Evolutionary conservation across 2,113 vertebrate species (phyloP).

Genomic region (Odontesthes bonariensis): DNA sequence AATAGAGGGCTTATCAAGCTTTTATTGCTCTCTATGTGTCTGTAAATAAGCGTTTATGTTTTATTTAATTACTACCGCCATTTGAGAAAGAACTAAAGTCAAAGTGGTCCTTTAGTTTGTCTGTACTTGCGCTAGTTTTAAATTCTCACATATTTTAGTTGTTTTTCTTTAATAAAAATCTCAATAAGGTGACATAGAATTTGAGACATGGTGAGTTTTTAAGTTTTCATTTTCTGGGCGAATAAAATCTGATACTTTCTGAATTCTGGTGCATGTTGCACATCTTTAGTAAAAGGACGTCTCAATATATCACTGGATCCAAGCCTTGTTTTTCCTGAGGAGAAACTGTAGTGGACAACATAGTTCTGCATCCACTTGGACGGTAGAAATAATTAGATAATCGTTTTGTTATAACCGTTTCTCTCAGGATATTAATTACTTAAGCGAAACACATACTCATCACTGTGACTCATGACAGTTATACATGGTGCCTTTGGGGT

Average conservation of each 20-base stretch:
- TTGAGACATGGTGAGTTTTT: neutral
- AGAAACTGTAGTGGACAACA: neutral
- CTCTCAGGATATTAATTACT: neutral
- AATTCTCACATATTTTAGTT: neutral
- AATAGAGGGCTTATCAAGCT: slow-evolving; percentile 53
- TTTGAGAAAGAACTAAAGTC: slow-evolving; percentile 23
- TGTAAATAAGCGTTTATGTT: slow-evolving; percentile 61
- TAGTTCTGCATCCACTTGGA: neutral
- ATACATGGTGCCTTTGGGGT: neutral
- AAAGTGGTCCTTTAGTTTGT: slow-evolving; percentile 15
- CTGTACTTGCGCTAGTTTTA: neutral
- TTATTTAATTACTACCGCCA: slow-evolving; percentile 57
- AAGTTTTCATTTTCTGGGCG: neutral
- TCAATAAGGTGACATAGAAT: slow-evolving; percentile 2
- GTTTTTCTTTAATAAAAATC: neutral
- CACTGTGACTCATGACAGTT: neutral
- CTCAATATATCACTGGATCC: neutral
- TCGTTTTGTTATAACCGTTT: neutral
- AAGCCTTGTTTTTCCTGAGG: neutral
- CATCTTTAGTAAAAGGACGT: neutral
- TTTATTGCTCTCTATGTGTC: slow-evolving; percentile 58
- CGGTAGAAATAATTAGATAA: neutral
- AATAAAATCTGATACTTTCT: neutral
- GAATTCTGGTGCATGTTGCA: neutral
- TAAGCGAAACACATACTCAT: neutral